Evolutionary conservation across 1,140 invertebrate species (phyloP).

Genomic region (Drosophila asahinai): DNA sequence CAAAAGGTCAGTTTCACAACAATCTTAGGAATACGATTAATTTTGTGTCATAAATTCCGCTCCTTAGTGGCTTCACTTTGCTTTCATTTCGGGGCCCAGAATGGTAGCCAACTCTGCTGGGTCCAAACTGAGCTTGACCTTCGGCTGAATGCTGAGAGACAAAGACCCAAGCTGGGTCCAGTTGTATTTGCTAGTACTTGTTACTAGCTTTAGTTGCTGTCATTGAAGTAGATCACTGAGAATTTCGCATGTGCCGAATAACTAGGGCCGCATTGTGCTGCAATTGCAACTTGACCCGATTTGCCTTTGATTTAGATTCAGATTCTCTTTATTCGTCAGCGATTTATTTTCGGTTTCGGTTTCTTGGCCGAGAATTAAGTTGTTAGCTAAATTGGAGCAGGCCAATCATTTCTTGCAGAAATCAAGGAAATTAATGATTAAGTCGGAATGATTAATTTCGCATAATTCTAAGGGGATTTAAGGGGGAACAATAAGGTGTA

Average conservation of each 20-base stretch:
- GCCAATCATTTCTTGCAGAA: conserved; percentile 60
- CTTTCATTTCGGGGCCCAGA: conserved; percentile 66
- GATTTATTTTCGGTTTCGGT: conserved; percentile 43
- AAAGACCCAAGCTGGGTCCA: conserved; percentile 22
- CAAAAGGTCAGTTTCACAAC: conserved; percentile 28
- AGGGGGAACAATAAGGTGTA: not conserved
- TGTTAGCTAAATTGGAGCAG: conserved; percentile 69
- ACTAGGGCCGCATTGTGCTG: conserved; percentile 61
- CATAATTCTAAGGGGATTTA: conserved; percentile 57
- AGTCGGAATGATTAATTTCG: conserved; percentile 71
- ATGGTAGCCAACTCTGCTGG: conserved; percentile 49
- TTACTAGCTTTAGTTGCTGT: conserved; percentile 27
- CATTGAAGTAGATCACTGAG: conserved; percentile 75
- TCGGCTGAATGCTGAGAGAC: conserved; percentile 41
- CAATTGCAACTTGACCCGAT: conserved; percentile 71
- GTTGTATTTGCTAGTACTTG: conserved; percentile 19
- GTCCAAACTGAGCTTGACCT: conserved; percentile 69
- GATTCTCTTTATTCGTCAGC: conserved; percentile 55
- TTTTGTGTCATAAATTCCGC: conserved; percentile 60
- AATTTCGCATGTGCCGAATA: conserved; percentile 82
- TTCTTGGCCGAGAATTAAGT: conserved; percentile 58
- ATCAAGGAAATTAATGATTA: conserved; percentile 68
- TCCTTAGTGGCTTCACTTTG: conserved; percentile 34
- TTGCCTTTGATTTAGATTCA: conserved; percentile 49
- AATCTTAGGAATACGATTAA: conserved; percentile 15